Evolutionary conservation across 2,113 vertebrate species (phyloP), one percentile per base, ranked within the genome.

Genomic region (Percina caprodes): DNA sequence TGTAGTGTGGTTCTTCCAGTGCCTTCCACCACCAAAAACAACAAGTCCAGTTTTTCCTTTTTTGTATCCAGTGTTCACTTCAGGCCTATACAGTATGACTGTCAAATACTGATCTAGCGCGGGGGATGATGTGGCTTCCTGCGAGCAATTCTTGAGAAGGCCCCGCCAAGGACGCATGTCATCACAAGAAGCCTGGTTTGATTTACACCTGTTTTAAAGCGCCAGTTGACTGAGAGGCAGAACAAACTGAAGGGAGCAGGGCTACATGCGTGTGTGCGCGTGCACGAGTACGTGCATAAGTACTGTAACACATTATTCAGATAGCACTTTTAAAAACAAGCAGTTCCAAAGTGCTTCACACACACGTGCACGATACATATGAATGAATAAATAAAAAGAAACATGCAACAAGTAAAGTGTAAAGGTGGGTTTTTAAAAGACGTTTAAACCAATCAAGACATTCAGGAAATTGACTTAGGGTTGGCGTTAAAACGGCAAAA

Each of bases 131-230:
- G 62, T 7, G 42, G 39, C 19, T 48, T 48, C 39, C 23, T 58
- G 23, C 13, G 10, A 65, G 77, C 69, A 21, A 13, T 51, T 15
- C 60, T 35, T 39, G 4, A 61, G 30, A 59, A 65, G 45, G 60
- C 55, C 55, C 65, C 18, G 14, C 30, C 54, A 73, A 89, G 84
- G 84, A 77, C 86, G 78, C 42, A 11, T 18, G 76, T 86, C 77
- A 56, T 11, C 68, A 26, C 51, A 61, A 49, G 58, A 69, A 30
- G 48, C 62, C 26, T 0, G 42, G 33, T 9, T 60, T 79, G 82
- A 89, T 88, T 82, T 89, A 80, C 46, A 65, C 35, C 26, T 35
- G 56, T 23, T 83, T 74, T 56, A 83, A 63, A 9, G 65, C 24
- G 1, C 2, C 60, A 65, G 52, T 10, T 42, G 68, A 85, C 71